Evolutionary conservation across 2,888 invertebrate genomes (phyloP), one percentile per base, ranked within the genome.

Genomic region (Tipula unca): DNA sequence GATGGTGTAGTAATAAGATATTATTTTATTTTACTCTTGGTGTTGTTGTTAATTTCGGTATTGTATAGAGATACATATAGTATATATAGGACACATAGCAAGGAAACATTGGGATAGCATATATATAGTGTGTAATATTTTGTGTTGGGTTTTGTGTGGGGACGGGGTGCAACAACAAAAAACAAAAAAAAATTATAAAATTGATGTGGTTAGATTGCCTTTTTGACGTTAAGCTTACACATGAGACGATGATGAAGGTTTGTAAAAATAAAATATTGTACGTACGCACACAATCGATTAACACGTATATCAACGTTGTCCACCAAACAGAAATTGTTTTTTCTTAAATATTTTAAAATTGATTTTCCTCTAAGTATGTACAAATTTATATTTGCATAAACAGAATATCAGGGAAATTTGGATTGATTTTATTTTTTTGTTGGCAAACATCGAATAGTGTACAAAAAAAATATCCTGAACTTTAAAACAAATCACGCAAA

Each of bases 171-270:
- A 25, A 13, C 5, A 39, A 39, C 13, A 5, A 13, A 39, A 13
- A 39, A 39, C n/a, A n/a, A n/a, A n/a, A n/a, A 48, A 48, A 48
- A 14, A 48, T 48, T 48, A 48, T 69, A 25, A 69, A 69, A 69
- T 69, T 69, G 69, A 69, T 69, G 69, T 69, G 69, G 69, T 69
- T 69, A 69, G 69, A 69, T 69, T 69, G 25, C 69, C 69, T 69
- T 69, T 69, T 69, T 69, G 69, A 69, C 69, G 69, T 69, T 69
- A 69, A 69, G 69, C 69, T 69, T 69, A 69, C 69, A 69, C 69
- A 69, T 69, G 69, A 69, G 69, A 69, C 69, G 69, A 69, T 69
- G 69, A 25, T 69, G 69, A 25, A 69, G 69, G 69, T 25, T 13
- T 69, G 25, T 69, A 69, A 2, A 25, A 3, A 69, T 25, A 25